Evolutionary conservation across 2,113 vertebrate genomes (phyloP), one percentile per base, ranked within the genome.

Genomic region (Thomomys bottae): DNA sequence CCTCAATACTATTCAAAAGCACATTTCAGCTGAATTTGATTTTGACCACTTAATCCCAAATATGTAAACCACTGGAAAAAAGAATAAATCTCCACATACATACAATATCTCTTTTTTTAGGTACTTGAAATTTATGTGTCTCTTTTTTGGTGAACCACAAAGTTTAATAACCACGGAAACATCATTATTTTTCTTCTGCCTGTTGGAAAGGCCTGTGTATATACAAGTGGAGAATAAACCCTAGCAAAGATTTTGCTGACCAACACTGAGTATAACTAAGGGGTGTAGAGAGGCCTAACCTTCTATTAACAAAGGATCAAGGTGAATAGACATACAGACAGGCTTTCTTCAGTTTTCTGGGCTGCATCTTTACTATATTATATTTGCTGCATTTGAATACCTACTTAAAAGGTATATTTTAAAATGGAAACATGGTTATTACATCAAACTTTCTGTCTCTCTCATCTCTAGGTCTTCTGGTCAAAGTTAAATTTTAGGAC

Each of bases 401-500:
- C 90, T 90, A 36, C 85, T 88, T 64, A 77, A 86, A 95, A 95
- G 93, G 76, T 96, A 84, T 95, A 88, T 94, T 97, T 97, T 95
- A 94, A 86, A 80, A 81, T 92, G 76, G 32, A 92, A 95, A 94
- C 93, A 36, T 90, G 59, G 64, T 97, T 88, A 96, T 97, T 96
- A 97, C 63, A 78, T 87, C 64, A 88, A 95, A 96, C 96, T 93
- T 90, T 95, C 94, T 87, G 94, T 96, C 92, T 96, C 88, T 91
- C 90, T 93, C 57, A 84, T 30, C 64, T 88, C 63, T 80, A 86
- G 85, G 20, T 77, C 49, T 87, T 88, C 32, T 64, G 89, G 76
- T 87, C 79, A 93, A 94, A 84, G 76, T 77, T 78, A 90, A 34
- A 63, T 87, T 88, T 88, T 32, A 90, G 67, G 72, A 72, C 59